Conservation (phyloP, 2,113 vertebrate genomes). For the Rhinoderma darwinii region DNA sequence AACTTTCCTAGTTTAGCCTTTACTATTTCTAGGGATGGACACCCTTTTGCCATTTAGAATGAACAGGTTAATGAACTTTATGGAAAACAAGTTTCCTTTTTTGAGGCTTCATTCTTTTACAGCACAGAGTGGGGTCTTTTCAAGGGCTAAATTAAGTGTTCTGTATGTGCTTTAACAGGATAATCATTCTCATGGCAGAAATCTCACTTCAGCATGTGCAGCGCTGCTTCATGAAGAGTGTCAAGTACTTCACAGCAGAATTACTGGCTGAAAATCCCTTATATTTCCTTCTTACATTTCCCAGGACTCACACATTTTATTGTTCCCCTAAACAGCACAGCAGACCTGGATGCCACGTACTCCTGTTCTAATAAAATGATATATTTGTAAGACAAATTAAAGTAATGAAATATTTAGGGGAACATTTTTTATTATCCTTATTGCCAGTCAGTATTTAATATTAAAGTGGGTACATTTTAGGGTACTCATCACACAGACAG, state of each 20-base stretch:
- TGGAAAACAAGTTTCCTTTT: background rate
- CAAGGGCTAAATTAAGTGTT: background rate
- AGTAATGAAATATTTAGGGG: no score
- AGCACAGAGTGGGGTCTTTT: background rate
- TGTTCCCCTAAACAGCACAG: conserved; percentile 2
- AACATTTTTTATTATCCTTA: no score
- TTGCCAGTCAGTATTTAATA: no score
- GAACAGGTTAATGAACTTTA: background rate
- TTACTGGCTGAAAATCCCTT: conserved; percentile 4
- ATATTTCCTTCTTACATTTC: conserved; percentile 15
- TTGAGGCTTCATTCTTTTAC: background rate
- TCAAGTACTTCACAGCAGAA: conserved; percentile 37
- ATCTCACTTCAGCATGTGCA: conserved; percentile 35
- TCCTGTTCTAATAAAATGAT: background rate
- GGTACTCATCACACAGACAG: no score
- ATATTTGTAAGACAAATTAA: no score
- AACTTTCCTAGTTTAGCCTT: background rate
- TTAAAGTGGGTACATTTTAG: no score
- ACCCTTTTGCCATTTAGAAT: background rate
- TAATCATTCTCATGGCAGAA: conserved; percentile 33
- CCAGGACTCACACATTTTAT: conserved; percentile 41
- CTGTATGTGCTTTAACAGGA: conserved; percentile 28
- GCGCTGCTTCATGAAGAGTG: conserved; percentile 24
- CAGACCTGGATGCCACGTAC: background rate
- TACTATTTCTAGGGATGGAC: background rate